Percentiles rank a stretch among this genome's conserved stretches.
phyloP scores from a whole-genome alignment of 2,888 invertebrate genomes.

The Drosophila nigricruria region DNA sequence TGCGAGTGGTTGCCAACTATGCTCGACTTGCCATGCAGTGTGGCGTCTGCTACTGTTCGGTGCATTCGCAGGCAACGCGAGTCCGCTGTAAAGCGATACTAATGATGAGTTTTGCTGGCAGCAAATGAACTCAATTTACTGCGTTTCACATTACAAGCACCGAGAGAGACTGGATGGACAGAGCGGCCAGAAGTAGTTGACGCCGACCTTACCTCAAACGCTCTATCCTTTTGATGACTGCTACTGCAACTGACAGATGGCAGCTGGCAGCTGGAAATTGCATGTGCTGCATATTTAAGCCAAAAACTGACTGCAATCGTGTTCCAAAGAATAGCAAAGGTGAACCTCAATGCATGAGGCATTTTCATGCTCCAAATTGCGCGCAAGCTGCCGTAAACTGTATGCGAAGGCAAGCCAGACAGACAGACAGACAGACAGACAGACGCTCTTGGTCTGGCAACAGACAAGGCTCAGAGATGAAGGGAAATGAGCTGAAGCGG shows the following conservation, averaged over 20 bases:
- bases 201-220: conserved; percentile 1
- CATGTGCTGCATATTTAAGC: conserved; percentile 46
- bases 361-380: conserved; percentile 58
- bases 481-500: too few species aligned
- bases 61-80: conserved; percentile 69
- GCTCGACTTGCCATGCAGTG: conserved; percentile 37
- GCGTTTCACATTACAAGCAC: conserved; percentile 68
- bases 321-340: conserved; percentile 39
- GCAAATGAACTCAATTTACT: conserved; percentile 81
- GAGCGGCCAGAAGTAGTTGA: conserved; percentile 8
- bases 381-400: conserved; percentile 44
- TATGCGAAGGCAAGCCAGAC: conserved; percentile 22
- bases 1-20: conserved; percentile 28
- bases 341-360: conserved; percentile 38
- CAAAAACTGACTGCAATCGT: conserved; percentile 16
- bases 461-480: conserved; percentile 15
- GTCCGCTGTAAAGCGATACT: conserved; percentile 82
- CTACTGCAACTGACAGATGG: conserved; percentile 15
- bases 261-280: conserved; percentile 74
- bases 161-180: conserved; percentile 19
- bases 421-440: background rate
- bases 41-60: conserved; percentile 29
- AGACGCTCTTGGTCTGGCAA: background rate
- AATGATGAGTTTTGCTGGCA: conserved; percentile 80
- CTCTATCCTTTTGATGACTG: background rate